Conservation (phyloP, 2,113 vertebrate species). For the Neodon shergylaensis region DNA sequence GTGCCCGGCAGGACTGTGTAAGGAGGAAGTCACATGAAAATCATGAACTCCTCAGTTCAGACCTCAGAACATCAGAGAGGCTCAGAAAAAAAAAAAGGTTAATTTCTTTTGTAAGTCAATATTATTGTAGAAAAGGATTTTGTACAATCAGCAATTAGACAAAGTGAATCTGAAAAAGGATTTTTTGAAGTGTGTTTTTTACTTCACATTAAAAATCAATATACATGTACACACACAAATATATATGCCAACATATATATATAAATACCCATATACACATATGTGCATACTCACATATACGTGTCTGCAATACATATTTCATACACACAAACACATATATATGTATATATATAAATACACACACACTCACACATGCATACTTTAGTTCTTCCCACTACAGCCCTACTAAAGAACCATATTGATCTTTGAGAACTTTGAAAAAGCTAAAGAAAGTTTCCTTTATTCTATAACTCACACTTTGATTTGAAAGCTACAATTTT, state of each 20-base stretch:
- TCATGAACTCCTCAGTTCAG: not conserved
- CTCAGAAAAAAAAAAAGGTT: not conserved
- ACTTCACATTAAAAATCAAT: not conserved
- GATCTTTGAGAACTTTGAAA: not conserved
- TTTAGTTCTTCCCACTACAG: not conserved
- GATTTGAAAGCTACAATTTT: not conserved
- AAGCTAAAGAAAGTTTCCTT: not conserved
- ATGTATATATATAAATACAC: not conserved
- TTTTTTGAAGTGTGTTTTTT: not conserved
- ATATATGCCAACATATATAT: not conserved
- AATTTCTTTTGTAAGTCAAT: not conserved
- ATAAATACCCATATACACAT: too few relatives aligned
- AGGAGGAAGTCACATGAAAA: too few relatives aligned
- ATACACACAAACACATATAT: not conserved
- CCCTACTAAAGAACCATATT: not conserved
- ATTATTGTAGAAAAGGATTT: not conserved
- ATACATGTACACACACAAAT: not conserved
- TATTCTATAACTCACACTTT: not conserved
- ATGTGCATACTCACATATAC: not conserved
- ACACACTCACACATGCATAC: too few relatives aligned
- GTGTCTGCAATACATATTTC: not conserved
- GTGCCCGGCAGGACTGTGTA: not conserved
- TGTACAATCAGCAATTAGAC: not conserved
- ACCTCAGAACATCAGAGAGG: not conserved
- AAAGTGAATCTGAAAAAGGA: not conserved